These are phyloP conservation scores for Caloenas nicobarica DNA, from an alignment of 2,113 vertebrate genomes.

Conservation along the genomic window DNA sequence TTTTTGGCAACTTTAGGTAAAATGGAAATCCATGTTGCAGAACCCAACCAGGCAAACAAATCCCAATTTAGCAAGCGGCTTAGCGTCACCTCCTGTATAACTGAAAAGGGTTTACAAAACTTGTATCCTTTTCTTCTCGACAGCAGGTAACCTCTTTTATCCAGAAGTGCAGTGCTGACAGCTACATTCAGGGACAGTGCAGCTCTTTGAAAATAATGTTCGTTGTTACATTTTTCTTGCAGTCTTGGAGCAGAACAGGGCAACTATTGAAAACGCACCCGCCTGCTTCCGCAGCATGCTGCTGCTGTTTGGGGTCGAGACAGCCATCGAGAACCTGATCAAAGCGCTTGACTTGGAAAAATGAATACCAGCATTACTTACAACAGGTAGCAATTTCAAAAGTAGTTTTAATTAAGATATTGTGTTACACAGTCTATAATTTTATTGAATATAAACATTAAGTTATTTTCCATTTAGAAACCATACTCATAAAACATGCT, in stretches of 20 bases:
- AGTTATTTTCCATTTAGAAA: slow-evolving; percentile 77
- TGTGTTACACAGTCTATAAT: slow-evolving; percentile 53
- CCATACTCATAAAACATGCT: slow-evolving; percentile 73
- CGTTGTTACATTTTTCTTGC: neutral
- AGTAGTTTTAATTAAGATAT: slow-evolving; percentile 49
- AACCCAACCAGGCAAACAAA: neutral
- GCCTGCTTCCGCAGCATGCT: slow-evolving; percentile 79
- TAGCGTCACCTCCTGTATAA: too few species aligned
- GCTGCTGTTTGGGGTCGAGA: slow-evolving; percentile 79
- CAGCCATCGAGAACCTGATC: slow-evolving; percentile 81
- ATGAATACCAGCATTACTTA: neutral
- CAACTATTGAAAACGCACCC: slow-evolving; percentile 17
- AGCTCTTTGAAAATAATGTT: accelerated
- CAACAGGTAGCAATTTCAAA: slow-evolving; percentile 37
- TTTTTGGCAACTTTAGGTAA: neutral
- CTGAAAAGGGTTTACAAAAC: neutral
- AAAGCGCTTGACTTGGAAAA: slow-evolving; percentile 4
- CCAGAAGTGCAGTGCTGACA: accelerated
- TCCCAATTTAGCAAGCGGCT: neutral
- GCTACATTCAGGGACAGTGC: neutral
- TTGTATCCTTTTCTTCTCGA: too few species aligned
- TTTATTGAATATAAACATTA: slow-evolving; percentile 86
- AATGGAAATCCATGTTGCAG: neutral
- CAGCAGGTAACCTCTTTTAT: neutral
- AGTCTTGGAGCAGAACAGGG: slow-evolving; percentile 74